phyloP scores from a whole-genome alignment of 1,140 invertebrate species.

The Vanessa tameamea region DNA sequence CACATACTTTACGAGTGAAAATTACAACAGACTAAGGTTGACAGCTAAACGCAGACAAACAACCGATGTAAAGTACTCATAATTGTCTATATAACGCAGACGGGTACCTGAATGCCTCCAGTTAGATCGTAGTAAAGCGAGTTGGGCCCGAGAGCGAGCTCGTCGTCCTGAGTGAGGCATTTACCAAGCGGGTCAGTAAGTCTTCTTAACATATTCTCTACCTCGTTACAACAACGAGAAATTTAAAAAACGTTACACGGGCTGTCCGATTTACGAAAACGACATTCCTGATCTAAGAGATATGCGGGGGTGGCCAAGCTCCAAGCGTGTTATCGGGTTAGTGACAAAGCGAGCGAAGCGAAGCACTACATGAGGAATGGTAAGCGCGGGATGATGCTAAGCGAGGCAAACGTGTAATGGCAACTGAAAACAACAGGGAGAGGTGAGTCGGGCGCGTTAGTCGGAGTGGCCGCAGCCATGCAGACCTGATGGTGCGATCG shows the following conservation, averaged over 20 bases:
- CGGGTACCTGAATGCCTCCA: constrained; percentile 79
- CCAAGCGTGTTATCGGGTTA: constrained; percentile 68
- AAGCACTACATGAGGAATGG: constrained; percentile 65
- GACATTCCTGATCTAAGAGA: constrained; percentile 51
- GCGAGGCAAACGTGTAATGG: constrained; percentile 63
- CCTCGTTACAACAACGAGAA: constrained; percentile 71
- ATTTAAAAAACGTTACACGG: constrained; percentile 61
- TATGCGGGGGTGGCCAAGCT: constrained; percentile 57
- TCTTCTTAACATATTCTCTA: constrained; percentile 74
- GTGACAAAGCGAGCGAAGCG: constrained; percentile 64
- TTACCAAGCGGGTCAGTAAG: constrained; percentile 78
- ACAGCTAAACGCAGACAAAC: constrained; percentile 45
- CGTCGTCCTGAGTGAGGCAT: constrained; percentile 78
- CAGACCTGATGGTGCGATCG: constrained; percentile 76
- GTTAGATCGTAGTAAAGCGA: constrained; percentile 79
- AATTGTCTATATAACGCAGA: constrained; percentile 39
- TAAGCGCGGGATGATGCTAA: constrained; percentile 58
- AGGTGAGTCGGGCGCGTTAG: constrained; percentile 63
- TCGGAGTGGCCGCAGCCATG: constrained; percentile 66
- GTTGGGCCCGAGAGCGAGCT: constrained; percentile 75
- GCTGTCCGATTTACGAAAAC: constrained; percentile 54
- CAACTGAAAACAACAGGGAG: constrained; percentile 55
- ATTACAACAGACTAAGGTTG: constrained; percentile 15
- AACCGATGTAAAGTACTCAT: constrained; percentile 40
- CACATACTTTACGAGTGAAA: not conserved